Evolutionary conservation across 2,113 vertebrate species (phyloP), one percentile per base, ranked within the genome.

Genomic region (Bothrops jararaca): DNA sequence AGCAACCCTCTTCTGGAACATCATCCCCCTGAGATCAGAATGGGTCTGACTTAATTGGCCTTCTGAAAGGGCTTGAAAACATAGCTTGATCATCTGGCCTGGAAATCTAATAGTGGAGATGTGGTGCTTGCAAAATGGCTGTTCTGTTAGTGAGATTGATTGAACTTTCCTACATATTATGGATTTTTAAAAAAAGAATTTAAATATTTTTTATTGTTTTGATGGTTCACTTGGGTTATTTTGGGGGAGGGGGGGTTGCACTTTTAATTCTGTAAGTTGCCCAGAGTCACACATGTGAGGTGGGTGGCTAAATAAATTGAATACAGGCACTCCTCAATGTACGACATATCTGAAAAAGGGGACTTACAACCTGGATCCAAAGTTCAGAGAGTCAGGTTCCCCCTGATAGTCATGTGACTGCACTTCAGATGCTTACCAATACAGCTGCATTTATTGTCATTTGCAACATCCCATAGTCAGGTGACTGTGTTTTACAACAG

Each of bases 181-280:
- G n/a, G 0, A 34, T 74, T 69, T 54, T 56, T 60, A 29, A 2
- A 4, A 64, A 60, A 74, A 74, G 2, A 34, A 5, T 74, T 74
- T 74, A 34, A 74, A 74, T 74, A 34, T 6, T 69, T 69, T n/a
- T 74, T 64, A 74, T 34, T 34, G 69, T 74, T 39, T 74, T 18
- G n/a, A 34, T 74, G n/a, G 12, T 34, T 18, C 12, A 34, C 3
- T n/a, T 74, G 34, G n/a, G 64, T 74, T 15, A 34, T 34, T 74
- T 74, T 74, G 2, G n/a, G 57, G 57, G 7, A 8, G 57, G 0
- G 0, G 0, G 1, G 56, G 11, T 74, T 74, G 5, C 13, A 34
- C 2, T 20, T 74, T 74, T 74, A 74, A 20, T 34, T 74, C n/a
- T 34, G 13, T 34, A 56, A 18, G 54, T 20, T 56, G 15, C 18